A percentile compares a stretch with the other conserved stretches of the same genome.
Conservation (phyloP, 2,797 vertebrate species). For the Sandelia bainsii region DNA sequence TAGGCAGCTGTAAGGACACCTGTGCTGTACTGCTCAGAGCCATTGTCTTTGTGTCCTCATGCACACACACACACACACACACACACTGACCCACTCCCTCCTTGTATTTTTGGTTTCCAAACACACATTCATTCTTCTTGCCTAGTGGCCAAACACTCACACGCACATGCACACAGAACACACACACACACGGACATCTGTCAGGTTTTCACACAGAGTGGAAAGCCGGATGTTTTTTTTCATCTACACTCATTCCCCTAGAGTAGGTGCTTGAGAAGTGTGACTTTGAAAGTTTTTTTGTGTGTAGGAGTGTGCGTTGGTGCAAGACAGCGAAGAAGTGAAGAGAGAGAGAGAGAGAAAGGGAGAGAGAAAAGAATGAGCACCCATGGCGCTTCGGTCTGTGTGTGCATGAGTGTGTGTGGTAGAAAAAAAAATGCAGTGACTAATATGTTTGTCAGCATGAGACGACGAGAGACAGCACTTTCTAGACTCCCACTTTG, state of each 20-base stretch:
- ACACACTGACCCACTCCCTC: constrained; percentile 17
- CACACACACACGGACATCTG: constrained; percentile 65
- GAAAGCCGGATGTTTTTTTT: constrained; percentile 71
- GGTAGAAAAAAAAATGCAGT: constrained; percentile 23
- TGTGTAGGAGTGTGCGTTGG: constrained; percentile 61
- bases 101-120: constrained; percentile 37
- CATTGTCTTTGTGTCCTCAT: constrained; percentile 12
- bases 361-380: constrained; percentile 32
- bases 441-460: constrained; percentile 78
- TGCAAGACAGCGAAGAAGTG: constrained; percentile 50
- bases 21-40: constrained; percentile 37
- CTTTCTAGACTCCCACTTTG: constrained; percentile 66
- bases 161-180: constrained; percentile 35
- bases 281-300: constrained; percentile 77
- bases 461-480: constrained; percentile 63
- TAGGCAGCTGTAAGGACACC: constrained; percentile 55
- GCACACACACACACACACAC: constrained; percentile 19
- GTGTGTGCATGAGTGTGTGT: constrained; percentile 29
- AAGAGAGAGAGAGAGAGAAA: constrained; percentile 28
- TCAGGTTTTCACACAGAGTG: constrained; percentile 73
- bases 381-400: constrained; percentile 43
- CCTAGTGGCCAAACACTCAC: constrained; percentile 44
- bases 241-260: constrained; percentile 71
- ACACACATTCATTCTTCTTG: constrained; percentile 41
- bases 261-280: constrained; percentile 76